Base-by-base conservation (phyloP, 2,113 vertebrate genomes). In the Osmerus eperlanus region DNA sequence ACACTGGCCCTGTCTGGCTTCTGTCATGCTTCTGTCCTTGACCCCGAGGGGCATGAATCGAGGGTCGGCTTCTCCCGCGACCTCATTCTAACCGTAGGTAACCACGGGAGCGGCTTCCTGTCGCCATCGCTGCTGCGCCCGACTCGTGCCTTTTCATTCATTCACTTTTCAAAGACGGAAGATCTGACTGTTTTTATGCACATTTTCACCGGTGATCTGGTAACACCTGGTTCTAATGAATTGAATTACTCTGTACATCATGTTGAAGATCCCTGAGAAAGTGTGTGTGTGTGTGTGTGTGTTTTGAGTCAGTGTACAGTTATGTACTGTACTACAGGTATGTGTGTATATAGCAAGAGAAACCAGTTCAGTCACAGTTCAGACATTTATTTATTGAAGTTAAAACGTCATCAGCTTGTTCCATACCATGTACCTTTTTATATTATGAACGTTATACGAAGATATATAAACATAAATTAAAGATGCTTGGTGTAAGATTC, bases 261-360 rank as follows among this genome's bases (percentile, higher is more conserved):
- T 29, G 60, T 62, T 25, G 60, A 29, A 62, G 32, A 13, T 18
- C 5, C 63, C n/a, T 60, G 1, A 16, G 18, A 18, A 15, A 7
- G 1, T 73, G 65, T 62, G 69, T 65, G 51, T 29, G 23, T 56
- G 66, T 56, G 54, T n/a, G 54, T 56, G 54, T 56, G 54, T 16
- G 11, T 18, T 15, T 56, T 64, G 16, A 18, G 15, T 36, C 4
- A 11, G 41, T 47, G 41, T 47, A 12, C 41, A 47, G 41, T 61
- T 56, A 66, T 21, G 65, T 47, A 36, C 32, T 21, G 65, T 47
- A 36, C 32, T 6, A 36, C 32, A 36, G 32, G 32, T 36, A 36
- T 21, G n/a, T 28, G 36, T 14, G 36, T 54, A 36, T 68, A 66
- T 53, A 77, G 23, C 75, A 41, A 64, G 28, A 32, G 29, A 41